Base-by-base conservation (phyloP, 2,888 invertebrate species). In the Sarcophaga subvicina region DNA sequence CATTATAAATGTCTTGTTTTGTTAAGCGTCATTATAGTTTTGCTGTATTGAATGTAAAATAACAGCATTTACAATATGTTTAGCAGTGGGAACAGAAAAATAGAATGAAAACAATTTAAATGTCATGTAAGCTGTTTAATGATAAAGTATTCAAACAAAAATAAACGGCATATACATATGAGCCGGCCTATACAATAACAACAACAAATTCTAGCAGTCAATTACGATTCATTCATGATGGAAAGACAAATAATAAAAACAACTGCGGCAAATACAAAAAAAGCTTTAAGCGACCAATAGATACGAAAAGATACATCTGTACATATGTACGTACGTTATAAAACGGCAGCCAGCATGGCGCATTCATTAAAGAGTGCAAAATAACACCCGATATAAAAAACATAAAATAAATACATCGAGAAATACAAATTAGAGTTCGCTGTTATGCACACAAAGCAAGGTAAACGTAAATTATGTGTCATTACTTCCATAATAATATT, bases 321-420 rank as follows among this genome's bases (percentile, higher is more conserved):
- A 27, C 27, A 37, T 6, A 37, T 37, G 6, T 6, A 37, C 2
- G 8, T 37, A 37, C 10, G 37, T 37, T 54, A 64, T 20, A 64
- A 75, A 64, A 76, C 76, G 76, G 76, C 76, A 76, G 76, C 49
- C 76, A 54, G 76, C 54, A 20, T 76, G 76, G 76, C 76, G 76
- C 76, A 54, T 76, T 45, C 12, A 54, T n/a, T 11, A 37, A 14
- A 47, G 47, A 71, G n/a, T 54, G 54, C 54, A 71, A 71, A 71
- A 71, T 62, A 20, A 11, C n/a, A 62, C 10, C 54, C 17, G 4
- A 54, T 54, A 54, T 54, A 17, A 54, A 54, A 22, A 66, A 66
- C 6, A 11, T n/a, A 14, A 25, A 27, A 59, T 10, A 25, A 6
- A 54, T 59, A 59, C 20, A 11, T 17, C 10, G 11, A 12, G 54